phyloP scores from a whole-genome alignment of 2,888 invertebrate species.

The Ormyrus labotus region DNA sequence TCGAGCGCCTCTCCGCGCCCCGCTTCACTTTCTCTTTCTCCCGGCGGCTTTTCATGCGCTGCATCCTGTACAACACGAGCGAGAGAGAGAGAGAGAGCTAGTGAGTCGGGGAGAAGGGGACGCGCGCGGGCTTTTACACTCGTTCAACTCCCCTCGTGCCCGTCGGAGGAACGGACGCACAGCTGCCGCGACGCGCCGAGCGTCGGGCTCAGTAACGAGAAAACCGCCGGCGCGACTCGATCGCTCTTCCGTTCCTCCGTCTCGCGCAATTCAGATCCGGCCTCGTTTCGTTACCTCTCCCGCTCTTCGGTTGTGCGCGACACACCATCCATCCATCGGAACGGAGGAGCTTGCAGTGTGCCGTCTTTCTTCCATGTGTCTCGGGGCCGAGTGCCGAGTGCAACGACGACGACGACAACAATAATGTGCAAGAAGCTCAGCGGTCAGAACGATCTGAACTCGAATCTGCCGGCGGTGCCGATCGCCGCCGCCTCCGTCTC shows the following conservation, averaged over 20 bases:
- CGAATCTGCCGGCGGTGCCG: slow-evolving; percentile 11
- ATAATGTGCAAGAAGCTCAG: slow-evolving; percentile 46
- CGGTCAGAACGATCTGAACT: slow-evolving; percentile 14
- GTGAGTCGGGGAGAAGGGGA: background rate
- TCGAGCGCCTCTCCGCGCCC: no score
- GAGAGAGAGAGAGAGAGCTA: slow-evolving; percentile 18
- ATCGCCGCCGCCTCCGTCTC: slow-evolving; percentile 52
- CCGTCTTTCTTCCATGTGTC: background rate
- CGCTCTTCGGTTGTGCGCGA: no score
- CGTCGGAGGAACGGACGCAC: background rate
- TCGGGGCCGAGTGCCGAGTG: background rate
- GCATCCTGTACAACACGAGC: slow-evolving; percentile 28
- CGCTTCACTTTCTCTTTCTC: slow-evolving; percentile 34
- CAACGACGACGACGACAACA: background rate
- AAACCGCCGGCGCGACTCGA: slow-evolving; percentile 44
- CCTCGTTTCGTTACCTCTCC: no score
- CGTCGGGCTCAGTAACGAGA: slow-evolving; percentile 46
- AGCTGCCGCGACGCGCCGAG: slow-evolving; percentile 37
- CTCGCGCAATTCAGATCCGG: no score
- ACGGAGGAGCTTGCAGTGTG: no score
- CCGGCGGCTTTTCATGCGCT: slow-evolving; percentile 30
- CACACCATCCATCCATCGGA: no score
- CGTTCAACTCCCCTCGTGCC: no score
- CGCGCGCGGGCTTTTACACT: slow-evolving; percentile 8
- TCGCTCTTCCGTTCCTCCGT: background rate